Conservation (phyloP, 2,113 vertebrate genomes). For the Ictalurus furcatus region DNA sequence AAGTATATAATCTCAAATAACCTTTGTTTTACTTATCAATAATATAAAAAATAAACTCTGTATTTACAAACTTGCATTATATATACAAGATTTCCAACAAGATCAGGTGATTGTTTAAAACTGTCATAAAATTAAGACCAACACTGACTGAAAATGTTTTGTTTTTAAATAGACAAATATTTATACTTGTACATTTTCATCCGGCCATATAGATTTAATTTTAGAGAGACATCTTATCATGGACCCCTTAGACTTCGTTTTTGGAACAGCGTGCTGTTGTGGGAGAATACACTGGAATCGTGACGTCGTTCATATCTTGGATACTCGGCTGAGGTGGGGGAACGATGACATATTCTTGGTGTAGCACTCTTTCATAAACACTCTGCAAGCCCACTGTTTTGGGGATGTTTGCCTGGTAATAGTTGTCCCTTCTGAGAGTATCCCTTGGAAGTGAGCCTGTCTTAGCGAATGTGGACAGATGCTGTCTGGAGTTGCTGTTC, state of each 20-base stretch:
- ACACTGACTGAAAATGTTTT: conserved; percentile 55
- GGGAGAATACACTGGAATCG: conserved; percentile 83
- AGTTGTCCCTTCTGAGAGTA: conserved; percentile 86
- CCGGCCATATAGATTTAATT: neutral
- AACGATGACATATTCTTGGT: conserved; percentile 86
- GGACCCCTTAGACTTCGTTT: conserved; percentile 57
- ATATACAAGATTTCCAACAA: conserved; percentile 61
- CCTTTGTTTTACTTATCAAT: conserved; percentile 63
- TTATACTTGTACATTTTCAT: conserved; percentile 44
- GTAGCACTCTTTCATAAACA: conserved; percentile 93
- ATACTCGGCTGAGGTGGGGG: conserved; percentile 81
- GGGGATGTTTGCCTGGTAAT: conserved; percentile 91
- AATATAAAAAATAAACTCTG: conserved; percentile 73
- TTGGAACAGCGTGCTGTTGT: conserved; percentile 78
- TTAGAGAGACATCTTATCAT: too few species aligned
- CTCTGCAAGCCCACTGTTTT: conserved; percentile 94
- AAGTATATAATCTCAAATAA: conserved; percentile 67
- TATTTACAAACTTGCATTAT: conserved; percentile 77
- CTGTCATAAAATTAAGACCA: conserved; percentile 49
- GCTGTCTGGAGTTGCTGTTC: conserved; percentile 63
- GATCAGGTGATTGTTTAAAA: conserved; percentile 45
- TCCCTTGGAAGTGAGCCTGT: conserved; percentile 89
- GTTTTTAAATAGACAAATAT: conserved; percentile 61
- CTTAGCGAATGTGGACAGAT: conserved; percentile 87
- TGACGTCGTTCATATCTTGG: conserved; percentile 86